These are phyloP conservation scores for Allacma fusca DNA, from an alignment of 2,888 invertebrate species.

Conservation along the genomic window DNA sequence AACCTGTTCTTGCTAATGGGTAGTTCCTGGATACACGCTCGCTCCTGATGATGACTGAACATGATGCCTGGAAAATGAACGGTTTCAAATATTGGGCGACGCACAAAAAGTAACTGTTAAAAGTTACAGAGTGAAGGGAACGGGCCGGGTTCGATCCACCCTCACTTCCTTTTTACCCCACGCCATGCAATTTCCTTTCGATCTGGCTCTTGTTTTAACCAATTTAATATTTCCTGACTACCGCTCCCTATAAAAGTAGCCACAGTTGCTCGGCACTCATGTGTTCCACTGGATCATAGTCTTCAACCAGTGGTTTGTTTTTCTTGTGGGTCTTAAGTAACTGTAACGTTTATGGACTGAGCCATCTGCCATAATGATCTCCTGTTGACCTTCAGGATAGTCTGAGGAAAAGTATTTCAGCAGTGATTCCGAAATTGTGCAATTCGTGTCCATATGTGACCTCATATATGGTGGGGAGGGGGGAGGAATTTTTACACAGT, in stretches of 20 bases:
- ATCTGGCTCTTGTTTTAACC: not conserved
- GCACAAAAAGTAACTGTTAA: slow-evolving; percentile 20
- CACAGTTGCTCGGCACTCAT: no score
- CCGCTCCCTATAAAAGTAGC: no score
- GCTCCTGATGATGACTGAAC: not conserved
- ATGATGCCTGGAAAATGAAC: not conserved
- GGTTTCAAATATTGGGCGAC: no score
- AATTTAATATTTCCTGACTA: slow-evolving; percentile 14
- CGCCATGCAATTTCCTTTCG: slow-evolving; percentile 37
- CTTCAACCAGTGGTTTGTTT: no score
- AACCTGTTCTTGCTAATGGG: not conserved
- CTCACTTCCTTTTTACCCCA: slow-evolving; percentile 36
- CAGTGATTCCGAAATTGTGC: not conserved
- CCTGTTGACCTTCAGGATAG: not conserved
- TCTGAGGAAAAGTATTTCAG: not conserved
- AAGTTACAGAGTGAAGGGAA: not conserved
- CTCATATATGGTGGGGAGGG: no score
- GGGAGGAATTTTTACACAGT: no score
- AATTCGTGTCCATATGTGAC: not conserved
- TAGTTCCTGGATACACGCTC: not conserved
- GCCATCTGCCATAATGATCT: no score
- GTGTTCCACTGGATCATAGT: no score
- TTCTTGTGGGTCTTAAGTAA: no score
- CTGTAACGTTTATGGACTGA: no score
- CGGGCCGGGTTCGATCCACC: slow-evolving; percentile 25